Conservation (phyloP, 2,113 vertebrate species). For the Arvicanthis niloticus region DNA sequence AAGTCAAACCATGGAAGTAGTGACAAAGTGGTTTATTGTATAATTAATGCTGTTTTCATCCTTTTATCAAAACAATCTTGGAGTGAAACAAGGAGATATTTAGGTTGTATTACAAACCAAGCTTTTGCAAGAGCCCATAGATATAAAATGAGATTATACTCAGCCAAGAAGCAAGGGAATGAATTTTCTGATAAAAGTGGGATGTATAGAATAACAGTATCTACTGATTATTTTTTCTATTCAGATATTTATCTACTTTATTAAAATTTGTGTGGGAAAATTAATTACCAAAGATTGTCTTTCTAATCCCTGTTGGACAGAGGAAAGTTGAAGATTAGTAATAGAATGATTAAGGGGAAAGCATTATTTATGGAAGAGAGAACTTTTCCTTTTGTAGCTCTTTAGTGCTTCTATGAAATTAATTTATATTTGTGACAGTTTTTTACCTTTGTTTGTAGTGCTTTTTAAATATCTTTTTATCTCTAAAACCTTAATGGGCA, state of each 20-base stretch:
- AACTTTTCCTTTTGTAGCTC: neutral
- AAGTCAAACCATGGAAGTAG: slow-evolving; percentile 42
- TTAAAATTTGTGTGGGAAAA: slow-evolving; percentile 64
- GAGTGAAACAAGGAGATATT: slow-evolving; percentile 29
- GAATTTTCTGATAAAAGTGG: slow-evolving; percentile 70
- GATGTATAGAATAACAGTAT: slow-evolving; percentile 56
- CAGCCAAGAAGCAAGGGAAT: slow-evolving; percentile 57
- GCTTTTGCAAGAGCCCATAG: slow-evolving; percentile 43
- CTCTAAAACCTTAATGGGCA: neutral
- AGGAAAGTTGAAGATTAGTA: slow-evolving; percentile 36
- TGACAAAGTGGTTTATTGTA: slow-evolving; percentile 65
- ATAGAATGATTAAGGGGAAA: slow-evolving; percentile 29
- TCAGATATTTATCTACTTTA: slow-evolving; percentile 66
- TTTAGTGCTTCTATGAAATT: neutral
- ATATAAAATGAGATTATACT: slow-evolving; percentile 51
- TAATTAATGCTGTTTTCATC: slow-evolving; percentile 69
- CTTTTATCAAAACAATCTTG: slow-evolving; percentile 63
- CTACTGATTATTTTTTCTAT: slow-evolving; percentile 62
- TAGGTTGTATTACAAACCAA: slow-evolving; percentile 60
- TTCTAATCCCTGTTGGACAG: slow-evolving; percentile 58
- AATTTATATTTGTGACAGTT: neutral
- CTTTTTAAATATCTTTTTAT: neutral
- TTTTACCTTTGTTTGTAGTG: neutral
- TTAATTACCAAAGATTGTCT: slow-evolving; percentile 68
- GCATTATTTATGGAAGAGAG: slow-evolving; percentile 24